Evolutionary conservation across 1,140 invertebrate genomes (phyloP), one percentile per base, ranked within the genome.

Genomic region (Lepidostoma basale): DNA sequence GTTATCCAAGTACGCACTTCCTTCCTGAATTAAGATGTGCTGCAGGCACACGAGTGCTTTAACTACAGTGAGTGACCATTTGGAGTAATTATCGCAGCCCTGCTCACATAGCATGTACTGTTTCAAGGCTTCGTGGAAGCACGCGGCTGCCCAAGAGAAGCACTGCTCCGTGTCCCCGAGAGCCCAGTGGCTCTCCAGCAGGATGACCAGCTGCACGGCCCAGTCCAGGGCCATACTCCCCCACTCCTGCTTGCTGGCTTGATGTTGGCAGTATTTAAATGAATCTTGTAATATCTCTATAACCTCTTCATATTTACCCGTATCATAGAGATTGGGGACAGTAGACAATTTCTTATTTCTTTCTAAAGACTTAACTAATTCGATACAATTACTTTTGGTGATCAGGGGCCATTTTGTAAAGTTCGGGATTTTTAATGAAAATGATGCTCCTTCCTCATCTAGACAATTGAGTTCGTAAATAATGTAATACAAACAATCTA

Each of bases 141-240:
- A 89, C 67, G 84, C 86, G 74, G 93, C 89, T 3, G 88, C 86
- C 92, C 92, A 94, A 42, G 87, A 80, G 44, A 93, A 87, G 77
- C 91, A 93, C 62, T 89, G 86, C 74, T 88, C 78, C 22, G 82
- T 77, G 64, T 78, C 77, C 56, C 82, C 76, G 12, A 84, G 75
- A 64, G 81, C 84, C 87, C 88, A 90, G 12, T 92, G 82, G n/a
- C 88, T 86, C 68, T 94, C 89, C 56, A 93, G 80, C 47, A 95
- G 81, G 68, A 93, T 77, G 18, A 81, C 81, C 49, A 86, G 75
- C 72, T 86, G 85, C 5, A 83, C 84, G 25, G 81, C 83, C 78
- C 85, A 82, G 67, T 85, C 83, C 73, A 82, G 71, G 62, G 77
- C 77, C 78, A 83, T 81, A 64, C 80, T 79, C 63, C 78, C 81